Base-by-base conservation (phyloP, 2,113 vertebrate species). In the Pseudorhombus dupliciocellatus region DNA sequence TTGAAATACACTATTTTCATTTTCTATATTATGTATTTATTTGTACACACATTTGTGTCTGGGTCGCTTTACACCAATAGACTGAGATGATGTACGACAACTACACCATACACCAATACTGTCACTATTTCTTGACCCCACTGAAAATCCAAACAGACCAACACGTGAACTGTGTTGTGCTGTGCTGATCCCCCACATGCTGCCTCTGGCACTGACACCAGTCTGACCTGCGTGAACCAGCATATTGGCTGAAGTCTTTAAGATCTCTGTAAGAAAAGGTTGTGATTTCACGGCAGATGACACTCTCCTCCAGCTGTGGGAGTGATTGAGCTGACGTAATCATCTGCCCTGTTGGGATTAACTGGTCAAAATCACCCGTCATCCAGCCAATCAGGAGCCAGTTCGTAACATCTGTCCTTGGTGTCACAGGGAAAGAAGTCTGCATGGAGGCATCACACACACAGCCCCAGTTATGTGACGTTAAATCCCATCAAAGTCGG, bases 341-440 rank as follows among this genome's bases (percentile, higher is more conserved):
- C 74, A 73, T 82, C 81, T 74, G 60, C 15, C 62, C 70, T 82
- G 61, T 77, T 77, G 58, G 73, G 81, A 89, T 88, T 83, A 88
- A 81, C 78, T 48, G 25, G 46, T 57, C 15, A 80, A 75, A 75
- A 83, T 85, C 62, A 44, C 57, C 28, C 68, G 67, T 74, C 64
- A 87, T 86, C 77, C 71, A 10, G 81, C 77, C 87, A 89, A 83
- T 90, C 59, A 83, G 62, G 64, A 40, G 70, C 54, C 79, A 79
- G 72, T 69, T 79, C 61, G 0, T 48, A 77, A 89, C 84, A 88
- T 88, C 88, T 88, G 88, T 85, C 66, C 71, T 66, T 30, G 55
- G 73, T 60, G 67, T 82, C 65, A 66, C 34, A 73, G 10, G 70
- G 56, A 77, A 62, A 65, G 37, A 63, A 75, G 70, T 70, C 65